Evolutionary conservation across 2,888 invertebrate species (phyloP), one percentile per base, ranked within the genome.

Genomic region (Metellina segmentata): DNA sequence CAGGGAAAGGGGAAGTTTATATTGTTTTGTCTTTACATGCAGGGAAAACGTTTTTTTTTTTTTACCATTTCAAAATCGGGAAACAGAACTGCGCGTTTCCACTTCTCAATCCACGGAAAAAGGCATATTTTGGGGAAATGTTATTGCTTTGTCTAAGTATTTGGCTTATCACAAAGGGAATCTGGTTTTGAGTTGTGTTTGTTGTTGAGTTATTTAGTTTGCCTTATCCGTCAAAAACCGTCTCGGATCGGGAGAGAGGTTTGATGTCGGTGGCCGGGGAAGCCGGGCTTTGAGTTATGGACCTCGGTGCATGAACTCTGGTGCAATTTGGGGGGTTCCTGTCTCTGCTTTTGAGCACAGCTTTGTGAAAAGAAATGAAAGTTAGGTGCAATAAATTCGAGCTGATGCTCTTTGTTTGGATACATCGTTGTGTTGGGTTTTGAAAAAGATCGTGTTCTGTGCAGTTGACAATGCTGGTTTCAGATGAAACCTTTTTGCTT

Each of bases 121-220:
- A 49, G 7, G 51, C 13, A 13, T 49, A 49, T 82, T 20, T 70
- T 71, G 19, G 16, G 16, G 61, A 69, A 61, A 79, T 79, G 7
- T 51, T 81, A 71, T 49, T 69, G 70, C 19, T 81, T 51, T 19
- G 49, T 8, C 70, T 7, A 19, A 51, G 71, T n/a, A 51, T 71
- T 82, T 34, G 81, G 16, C 49, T 71, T 70, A 49, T 51, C 9
- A 20, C 61, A 79, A 79, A 61, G 13, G 61, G 20, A 61, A 61
- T 61, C 61, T 61, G 61, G 13, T 61, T 61, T 61, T 61, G 34
- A 34, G 4, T 34, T 34, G 34, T 34, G 34, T 34, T 34, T 34
- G 34, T 34, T 34, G 34, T 61, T 61, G 61, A 61, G 7, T 61
- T 61, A 61, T 11, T 5, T 61, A 16, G 61, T 61, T 61, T 61